Conservation (phyloP, 2,113 vertebrate genomes). For the Rhinoderma darwinii region DNA sequence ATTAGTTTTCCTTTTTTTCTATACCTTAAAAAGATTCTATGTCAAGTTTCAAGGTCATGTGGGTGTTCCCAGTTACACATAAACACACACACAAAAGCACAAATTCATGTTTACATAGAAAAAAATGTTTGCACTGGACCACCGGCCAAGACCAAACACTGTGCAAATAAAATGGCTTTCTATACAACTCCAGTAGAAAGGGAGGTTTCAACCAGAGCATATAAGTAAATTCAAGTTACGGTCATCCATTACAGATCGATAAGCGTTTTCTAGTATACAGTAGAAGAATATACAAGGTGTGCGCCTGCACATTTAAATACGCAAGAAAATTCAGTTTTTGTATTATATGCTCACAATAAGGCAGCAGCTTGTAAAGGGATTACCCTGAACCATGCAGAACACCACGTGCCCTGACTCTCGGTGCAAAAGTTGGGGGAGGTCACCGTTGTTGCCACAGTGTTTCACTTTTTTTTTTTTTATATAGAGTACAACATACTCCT, state of each 20-base stretch:
- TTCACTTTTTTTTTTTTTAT: background rate
- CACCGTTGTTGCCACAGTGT: background rate
- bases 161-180: constrained; percentile 3
- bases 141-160: constrained; percentile 4
- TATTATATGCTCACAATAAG: background rate
- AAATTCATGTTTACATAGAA: background rate
- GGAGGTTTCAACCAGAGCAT: background rate
- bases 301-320: background rate
- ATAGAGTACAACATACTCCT: background rate
- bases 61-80: background rate
- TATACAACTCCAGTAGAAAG: background rate
- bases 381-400: constrained; percentile 9
- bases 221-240: constrained; percentile 20
- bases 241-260: background rate
- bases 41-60: background rate
- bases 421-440: background rate
- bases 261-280: background rate
- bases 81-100: background rate
- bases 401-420: background rate
- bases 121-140: constrained; percentile 7
- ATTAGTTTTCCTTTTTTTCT: background rate
- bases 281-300: background rate
- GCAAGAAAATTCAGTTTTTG: background rate
- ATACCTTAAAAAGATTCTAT: constrained; percentile 6
- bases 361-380: background rate